Evolutionary conservation across 2,797 vertebrate genomes (phyloP), one percentile per base, ranked within the genome.

Genomic region (Sebastes taczanowskii): DNA sequence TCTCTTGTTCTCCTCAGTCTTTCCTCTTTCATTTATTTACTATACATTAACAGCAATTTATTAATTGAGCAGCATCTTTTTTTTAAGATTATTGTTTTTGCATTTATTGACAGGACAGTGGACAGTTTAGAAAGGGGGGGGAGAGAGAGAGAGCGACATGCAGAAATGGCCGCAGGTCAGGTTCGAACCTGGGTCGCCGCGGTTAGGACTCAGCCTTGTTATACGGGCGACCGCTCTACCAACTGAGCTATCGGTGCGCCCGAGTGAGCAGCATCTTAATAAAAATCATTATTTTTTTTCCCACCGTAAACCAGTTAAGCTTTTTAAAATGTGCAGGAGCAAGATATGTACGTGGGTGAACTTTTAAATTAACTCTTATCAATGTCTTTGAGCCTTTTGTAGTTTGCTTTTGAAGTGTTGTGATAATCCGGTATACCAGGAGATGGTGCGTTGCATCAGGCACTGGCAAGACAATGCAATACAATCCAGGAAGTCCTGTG

Each of bases 111-210:
- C 0, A 14, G 38, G 38, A 42, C 38, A 42, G 38, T 14, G 38
- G 38, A 42, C 38, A 42, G 38, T 42, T 42, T 42, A 42, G 38
- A 42, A 42, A 42, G 13, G 5, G 5, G 13, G 35, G 35, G 11
- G 34, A 35, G 34, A 38, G 35, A 42, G 38, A 14, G 35, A 13
- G 5, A 1, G 27, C 35, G 13, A 42, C 13, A 42, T 42, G 0
- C 38, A 42, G 38, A 42, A 42, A 42, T 16, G 38, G 13, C 35
- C 13, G 13, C 35, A 0, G 0, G 35, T 42, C 13, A 0, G 38
- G 0, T 42, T 42, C 13, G 0, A 16, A 42, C 38, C 0, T 0
- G 13, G 38, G 38, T 0, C 2, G 5, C 38, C 0, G 38, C 38
- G 0, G 38, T 42, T 42, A 38, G 13, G 13, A 38, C 35, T 38